phyloP scores from a whole-genome alignment of 2,888 invertebrate species.

The Synanthedon tipuliformis region DNA sequence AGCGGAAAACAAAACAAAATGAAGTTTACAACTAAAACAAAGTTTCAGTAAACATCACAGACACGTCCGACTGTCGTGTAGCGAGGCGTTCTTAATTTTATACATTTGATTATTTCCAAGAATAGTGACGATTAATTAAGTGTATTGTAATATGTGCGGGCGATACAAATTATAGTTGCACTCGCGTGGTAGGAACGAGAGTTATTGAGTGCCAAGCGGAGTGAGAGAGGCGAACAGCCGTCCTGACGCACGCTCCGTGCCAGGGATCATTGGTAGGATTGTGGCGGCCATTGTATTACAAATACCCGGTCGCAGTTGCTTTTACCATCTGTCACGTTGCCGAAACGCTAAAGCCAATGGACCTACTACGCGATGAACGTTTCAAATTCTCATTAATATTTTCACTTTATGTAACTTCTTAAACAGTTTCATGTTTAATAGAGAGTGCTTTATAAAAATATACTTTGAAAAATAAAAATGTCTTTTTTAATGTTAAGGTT shows the following conservation, averaged over 20 bases:
- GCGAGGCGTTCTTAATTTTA: too few species aligned
- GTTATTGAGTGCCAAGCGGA: conserved; percentile 62
- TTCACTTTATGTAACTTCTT: neutral
- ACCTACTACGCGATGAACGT: conserved; percentile 19
- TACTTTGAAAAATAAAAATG: too few species aligned
- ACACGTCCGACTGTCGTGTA: too few species aligned
- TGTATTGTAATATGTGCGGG: neutral
- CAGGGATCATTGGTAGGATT: conserved; percentile 47
- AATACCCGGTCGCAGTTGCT: conserved; percentile 55
- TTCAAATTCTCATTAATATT: conserved; percentile 14
- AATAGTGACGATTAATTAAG: neutral
- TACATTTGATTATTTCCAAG: neutral
- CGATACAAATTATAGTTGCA: conserved; percentile 43
- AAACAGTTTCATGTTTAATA: too few species aligned
- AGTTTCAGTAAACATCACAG: neutral
- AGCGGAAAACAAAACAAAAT: neutral
- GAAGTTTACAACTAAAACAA: neutral
- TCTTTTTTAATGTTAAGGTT: too few species aligned
- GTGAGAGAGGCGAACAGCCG: conserved; percentile 58
- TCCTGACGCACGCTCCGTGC: conserved; percentile 30
- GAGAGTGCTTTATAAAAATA: too few species aligned
- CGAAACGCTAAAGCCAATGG: conserved; percentile 43
- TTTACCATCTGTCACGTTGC: conserved; percentile 48
- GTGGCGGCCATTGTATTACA: conserved; percentile 45
- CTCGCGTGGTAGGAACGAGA: conserved; percentile 30